Percentiles rank a stretch among this genome's conserved stretches.
These are phyloP conservation scores for Sarcophaga carnaria DNA, from an alignment of 2,888 invertebrate genomes.

Conservation along the genomic window DNA sequence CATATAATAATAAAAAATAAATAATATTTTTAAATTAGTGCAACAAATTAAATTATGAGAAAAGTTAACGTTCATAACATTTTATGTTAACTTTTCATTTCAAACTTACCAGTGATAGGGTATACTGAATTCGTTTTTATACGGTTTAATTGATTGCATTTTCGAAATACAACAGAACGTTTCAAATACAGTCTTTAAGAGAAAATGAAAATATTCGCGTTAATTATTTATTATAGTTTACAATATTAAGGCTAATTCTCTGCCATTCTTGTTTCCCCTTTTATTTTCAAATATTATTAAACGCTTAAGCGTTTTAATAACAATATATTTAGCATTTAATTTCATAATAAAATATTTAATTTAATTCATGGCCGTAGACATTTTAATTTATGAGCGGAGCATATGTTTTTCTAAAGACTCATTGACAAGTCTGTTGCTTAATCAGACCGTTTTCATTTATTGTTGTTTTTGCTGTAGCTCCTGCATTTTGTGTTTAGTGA, in stretches of 20 bases:
- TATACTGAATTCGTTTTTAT: too few species aligned
- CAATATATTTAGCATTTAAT: constrained; percentile 77
- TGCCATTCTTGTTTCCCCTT: constrained; percentile 1
- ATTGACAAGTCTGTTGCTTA: constrained; percentile 49
- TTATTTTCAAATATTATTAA: constrained; percentile 21
- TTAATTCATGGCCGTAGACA: constrained; percentile 76
- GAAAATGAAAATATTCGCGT: constrained; percentile 17
- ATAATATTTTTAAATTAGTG: too few species aligned
- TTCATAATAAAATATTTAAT: constrained; percentile 77
- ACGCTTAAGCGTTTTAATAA: constrained; percentile 55
- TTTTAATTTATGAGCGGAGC: constrained; percentile 69
- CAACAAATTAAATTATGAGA: too few species aligned
- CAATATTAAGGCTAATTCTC: neutral
- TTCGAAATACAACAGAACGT: neutral
- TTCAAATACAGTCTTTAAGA: constrained; percentile 16
- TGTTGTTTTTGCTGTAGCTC: neutral
- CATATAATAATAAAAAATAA: too few species aligned
- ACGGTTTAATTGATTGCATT: too few species aligned
- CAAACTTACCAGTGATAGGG: too few species aligned
- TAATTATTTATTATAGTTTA: neutral
- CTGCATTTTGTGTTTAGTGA: constrained; percentile 11
- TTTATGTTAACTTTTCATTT: too few species aligned
- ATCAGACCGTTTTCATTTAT: constrained; percentile 25
- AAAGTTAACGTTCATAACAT: too few species aligned
- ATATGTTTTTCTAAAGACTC: constrained; percentile 43